Evolutionary conservation across 2,888 invertebrate genomes (phyloP), one percentile per base, ranked within the genome.

Genomic region (Agrochola lota): DNA sequence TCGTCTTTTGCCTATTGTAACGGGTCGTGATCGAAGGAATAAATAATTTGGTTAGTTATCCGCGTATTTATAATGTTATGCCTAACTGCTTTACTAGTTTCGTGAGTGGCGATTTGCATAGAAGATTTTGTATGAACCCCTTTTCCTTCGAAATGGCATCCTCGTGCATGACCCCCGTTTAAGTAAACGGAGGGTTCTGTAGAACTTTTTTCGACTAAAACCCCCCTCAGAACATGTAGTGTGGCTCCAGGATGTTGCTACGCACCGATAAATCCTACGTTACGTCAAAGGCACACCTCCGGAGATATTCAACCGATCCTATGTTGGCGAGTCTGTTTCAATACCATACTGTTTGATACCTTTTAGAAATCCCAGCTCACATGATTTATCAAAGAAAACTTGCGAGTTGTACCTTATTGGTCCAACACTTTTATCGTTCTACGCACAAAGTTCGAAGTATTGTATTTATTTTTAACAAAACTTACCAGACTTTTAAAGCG

Each of bases 401-500:
- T 23, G 23, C 30, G 30, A 17, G n/a, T 46, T 35, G 7, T 60
- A 74, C n/a, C 35, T 17, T 71, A 71, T 63, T 78, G 6, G 55
- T 46, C 7, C 7, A 63, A 26, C 12, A 30, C 46, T 62, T 71
- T 9, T 46, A 77, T 35, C 57, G 57, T 63, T 57, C 40, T 35
- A 49, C 0, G 15, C 20, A 15, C 5, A 9, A 72, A 66, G 9
- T 40, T n/a, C 15, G 0, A 8, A 74, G 7, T n/a, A 80, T 74
- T 72, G 55, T 74, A 77, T 77, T 77, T 68, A 62, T 77, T 68
- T 30, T 35, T 23, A 17, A 43, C 55, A 68, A 57, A 77, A 80
- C 49, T 59, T 69, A 1, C 67, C 49, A 71, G 67, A 82, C 80
- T 77, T 77, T 80, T 74, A 71, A 81, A 77, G 67, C 59, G n/a